Conservation (phyloP, 2,113 vertebrate species). For the Verasper variegatus region DNA sequence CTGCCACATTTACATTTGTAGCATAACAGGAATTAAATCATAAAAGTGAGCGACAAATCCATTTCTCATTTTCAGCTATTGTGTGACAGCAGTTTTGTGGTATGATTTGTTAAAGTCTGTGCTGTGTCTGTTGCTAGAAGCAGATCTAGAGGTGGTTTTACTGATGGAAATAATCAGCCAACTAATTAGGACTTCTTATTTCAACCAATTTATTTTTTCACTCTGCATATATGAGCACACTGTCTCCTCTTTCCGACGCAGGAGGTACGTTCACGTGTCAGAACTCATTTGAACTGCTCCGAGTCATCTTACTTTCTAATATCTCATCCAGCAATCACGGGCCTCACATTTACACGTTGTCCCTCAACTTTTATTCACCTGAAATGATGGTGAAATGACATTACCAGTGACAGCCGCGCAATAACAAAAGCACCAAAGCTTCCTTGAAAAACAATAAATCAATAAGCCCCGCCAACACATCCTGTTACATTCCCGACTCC, state of each 20-base stretch:
- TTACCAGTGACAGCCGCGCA: slow-evolving; percentile 76
- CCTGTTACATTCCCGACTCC: slow-evolving; percentile 73
- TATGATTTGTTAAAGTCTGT: too few relatives aligned
- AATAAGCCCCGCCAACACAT: slow-evolving; percentile 77
- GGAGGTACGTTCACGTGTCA: slow-evolving; percentile 50
- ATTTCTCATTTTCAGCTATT: too few relatives aligned
- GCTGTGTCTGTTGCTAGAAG: too few relatives aligned
- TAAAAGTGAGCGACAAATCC: too few relatives aligned
- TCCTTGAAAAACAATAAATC: slow-evolving; percentile 82
- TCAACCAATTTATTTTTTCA: too few relatives aligned
- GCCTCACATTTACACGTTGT: slow-evolving; percentile 62
- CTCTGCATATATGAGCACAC: slow-evolving; percentile 12
- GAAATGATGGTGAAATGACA: slow-evolving; percentile 76
- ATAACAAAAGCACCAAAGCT: slow-evolving; percentile 80
- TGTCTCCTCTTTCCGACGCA: background rate
- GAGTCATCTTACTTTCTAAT: slow-evolving; percentile 64
- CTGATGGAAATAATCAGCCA: too few relatives aligned
- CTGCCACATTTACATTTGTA: too few relatives aligned
- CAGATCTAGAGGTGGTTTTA: too few relatives aligned
- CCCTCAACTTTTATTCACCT: slow-evolving; percentile 76
- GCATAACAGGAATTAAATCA: too few relatives aligned
- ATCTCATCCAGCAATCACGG: slow-evolving; percentile 50
- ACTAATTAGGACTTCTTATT: too few relatives aligned
- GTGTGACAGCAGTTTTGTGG: too few relatives aligned
- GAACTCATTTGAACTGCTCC: slow-evolving; percentile 61